Conservation (phyloP, 2,113 vertebrate genomes). For the Peromyscus polionotus region DNA sequence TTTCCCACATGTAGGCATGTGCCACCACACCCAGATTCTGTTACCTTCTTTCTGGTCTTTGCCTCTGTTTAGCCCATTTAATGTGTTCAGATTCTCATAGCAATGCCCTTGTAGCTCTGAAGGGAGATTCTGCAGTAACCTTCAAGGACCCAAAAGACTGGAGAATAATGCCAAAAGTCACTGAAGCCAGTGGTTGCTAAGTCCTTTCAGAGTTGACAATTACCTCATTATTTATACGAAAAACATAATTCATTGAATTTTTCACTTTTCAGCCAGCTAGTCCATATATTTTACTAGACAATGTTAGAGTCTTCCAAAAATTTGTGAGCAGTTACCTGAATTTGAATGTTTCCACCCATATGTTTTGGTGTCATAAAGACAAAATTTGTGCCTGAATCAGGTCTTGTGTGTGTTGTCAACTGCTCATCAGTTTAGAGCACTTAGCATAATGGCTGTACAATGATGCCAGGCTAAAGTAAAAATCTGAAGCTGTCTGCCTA, state of each 20-base stretch:
- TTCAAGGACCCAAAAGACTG: not conserved
- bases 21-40: not conserved
- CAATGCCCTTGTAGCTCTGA: not conserved
- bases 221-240: not conserved
- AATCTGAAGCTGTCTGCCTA: not conserved
- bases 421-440: not conserved
- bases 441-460: not conserved
- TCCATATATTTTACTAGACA: not conserved
- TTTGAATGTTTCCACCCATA: not conserved
- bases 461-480: not conserved
- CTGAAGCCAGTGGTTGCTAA: not conserved
- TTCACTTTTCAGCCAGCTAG: constrained; percentile 14
- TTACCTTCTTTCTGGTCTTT: constrained; percentile 19
- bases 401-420: not conserved
- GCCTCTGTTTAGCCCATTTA: not conserved
- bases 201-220: not conserved
- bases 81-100: not conserved
- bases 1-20: not conserved
- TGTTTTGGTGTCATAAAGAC: constrained; percentile 46
- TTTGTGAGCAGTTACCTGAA: not conserved
- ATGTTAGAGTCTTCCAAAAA: not conserved
- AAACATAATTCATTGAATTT: not conserved
- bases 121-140: not conserved
- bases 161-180: not conserved
- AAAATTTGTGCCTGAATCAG: not conserved